Evolutionary conservation across 2,888 invertebrate species (phyloP), one percentile per base, ranked within the genome.

Genomic region (Liposcelis brunnea): DNA sequence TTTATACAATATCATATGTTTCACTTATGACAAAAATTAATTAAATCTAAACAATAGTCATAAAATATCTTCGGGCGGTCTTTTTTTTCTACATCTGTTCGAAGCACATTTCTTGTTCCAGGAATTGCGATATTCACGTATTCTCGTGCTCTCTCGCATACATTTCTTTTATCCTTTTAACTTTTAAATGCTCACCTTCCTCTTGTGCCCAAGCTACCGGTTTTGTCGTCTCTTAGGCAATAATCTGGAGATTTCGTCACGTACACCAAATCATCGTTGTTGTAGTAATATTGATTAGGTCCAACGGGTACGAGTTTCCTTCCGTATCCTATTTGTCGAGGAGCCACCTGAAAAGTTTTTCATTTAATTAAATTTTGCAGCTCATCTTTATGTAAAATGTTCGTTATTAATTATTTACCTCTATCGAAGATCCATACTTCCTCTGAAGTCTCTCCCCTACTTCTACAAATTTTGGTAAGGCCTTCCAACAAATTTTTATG

Each of bases 181-280:
- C 19, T 11, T 31, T 37, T 19, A 12, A 10, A 35, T 34, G 47
- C 59, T 60, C 58, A 83, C 85, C 85, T 75, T 59, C 81, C 82
- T 43, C 70, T 67, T 0, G 85, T 86, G 26, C 85, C 85, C 10
- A 77, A 66, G 43, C 83, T 82, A 11, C 85, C 86, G 3, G 77
- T 69, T 37, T 74, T 73, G 12, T 70, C 67, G 56, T 86, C 82
- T 18, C 72, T 74, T 48, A 77, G 72, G 63, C 87, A 87, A 62
- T 84, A 86, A 64, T 86, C 84, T 0, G 86, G 84, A 47, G 83
- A 83, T 57, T 80, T 81, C 49, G 78, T 76, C 52, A 80, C 72
- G 64, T 78, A 86, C 21, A 84, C 67, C 48, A 86, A 69, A 45
- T 79, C 72, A 40, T 77, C 72, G 38, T 62, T 59, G 1, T 65